phyloP scores from a whole-genome alignment of 2,888 invertebrate species.

The Drosophila siamana region DNA sequence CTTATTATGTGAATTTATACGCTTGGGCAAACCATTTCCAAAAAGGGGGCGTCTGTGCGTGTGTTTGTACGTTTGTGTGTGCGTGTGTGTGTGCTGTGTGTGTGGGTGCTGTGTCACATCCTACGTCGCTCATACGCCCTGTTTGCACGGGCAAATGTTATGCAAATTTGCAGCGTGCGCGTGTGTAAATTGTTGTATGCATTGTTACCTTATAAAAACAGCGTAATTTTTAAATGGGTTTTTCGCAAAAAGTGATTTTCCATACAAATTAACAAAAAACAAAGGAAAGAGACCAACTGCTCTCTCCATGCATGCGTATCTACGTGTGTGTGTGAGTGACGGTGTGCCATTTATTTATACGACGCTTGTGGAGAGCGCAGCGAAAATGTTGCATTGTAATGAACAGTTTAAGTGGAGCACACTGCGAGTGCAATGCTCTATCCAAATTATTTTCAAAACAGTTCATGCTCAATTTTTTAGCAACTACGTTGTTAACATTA shows the following conservation, averaged over 20 bases:
- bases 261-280: constrained; percentile 81
- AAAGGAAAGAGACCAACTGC: constrained; percentile 4
- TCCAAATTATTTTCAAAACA: background rate
- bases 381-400: constrained; percentile 54
- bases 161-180: constrained; percentile 74
- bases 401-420: constrained; percentile 15
- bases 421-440: constrained; percentile 14
- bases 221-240: constrained; percentile 81
- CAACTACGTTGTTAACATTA: no score
- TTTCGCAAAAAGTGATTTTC: constrained; percentile 76
- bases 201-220: constrained; percentile 81
- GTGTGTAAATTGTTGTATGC: constrained; percentile 81
- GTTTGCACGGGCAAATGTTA: constrained; percentile 70
- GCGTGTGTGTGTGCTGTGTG: constrained; percentile 4
- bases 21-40: constrained; percentile 64
- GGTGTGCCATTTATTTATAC: constrained; percentile 58
- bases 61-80: constrained; percentile 21
- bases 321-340: background rate
- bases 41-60: constrained; percentile 1
- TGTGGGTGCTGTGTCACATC: constrained; percentile 34
- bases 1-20: constrained; percentile 79
- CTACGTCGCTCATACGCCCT: constrained; percentile 30
- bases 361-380: constrained; percentile 41
- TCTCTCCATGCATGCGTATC: background rate
- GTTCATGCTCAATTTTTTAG: no score